Base-by-base conservation (phyloP, 2,797 vertebrate species). In the Gastrophryne carolinensis region DNA sequence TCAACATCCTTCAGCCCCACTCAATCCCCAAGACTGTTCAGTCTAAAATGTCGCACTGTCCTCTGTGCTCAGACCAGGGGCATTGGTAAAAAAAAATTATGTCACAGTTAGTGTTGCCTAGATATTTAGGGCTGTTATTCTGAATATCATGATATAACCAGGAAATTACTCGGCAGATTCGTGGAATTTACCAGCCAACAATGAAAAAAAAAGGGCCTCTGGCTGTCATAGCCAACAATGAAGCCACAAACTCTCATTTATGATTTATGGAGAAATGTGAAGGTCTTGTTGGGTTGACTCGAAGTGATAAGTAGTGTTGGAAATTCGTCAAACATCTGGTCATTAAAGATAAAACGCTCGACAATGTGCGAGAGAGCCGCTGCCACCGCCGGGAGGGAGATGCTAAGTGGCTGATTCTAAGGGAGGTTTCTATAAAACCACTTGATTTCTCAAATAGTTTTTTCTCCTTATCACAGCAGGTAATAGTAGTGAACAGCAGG, bases 281-380 rank as follows among this genome's bases (percentile, higher is more conserved):
- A 56, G 63, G 53, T 54, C 65, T 75, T 75, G 73, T 39, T 50
- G 54, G 37, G 66, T 67, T 61, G 63, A 75, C 63, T 75, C 30
- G 53, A 70, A 69, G 27, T 50, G 73, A 70, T 76, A 70, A 70
- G 56, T 26, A 47, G 63, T 73, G 62, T 70, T 70, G 73, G 73
- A 70, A 68, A 56, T 27, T 39, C 41, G 17, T 76, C 73, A 76
- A 76, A 41, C 65, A 62, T 70, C 65, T 76, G 73, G 73, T 21
- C 7, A 19, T 30, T 32, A 26, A 32, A 76, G 73, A 76, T 76
- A 76, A 76, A 69, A 32, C 21, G 17, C 44, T 47, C 44, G 17
- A 19, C n/a, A 47, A 47, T 47, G 44, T 47, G 44, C 21, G 5
- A 47, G n/a, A 47, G 44, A 47, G 44, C 44, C 10, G 17, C 44